These are phyloP conservation scores for Caracal caracal DNA, from an alignment of 2,113 vertebrate species.

Conservation along the genomic window DNA sequence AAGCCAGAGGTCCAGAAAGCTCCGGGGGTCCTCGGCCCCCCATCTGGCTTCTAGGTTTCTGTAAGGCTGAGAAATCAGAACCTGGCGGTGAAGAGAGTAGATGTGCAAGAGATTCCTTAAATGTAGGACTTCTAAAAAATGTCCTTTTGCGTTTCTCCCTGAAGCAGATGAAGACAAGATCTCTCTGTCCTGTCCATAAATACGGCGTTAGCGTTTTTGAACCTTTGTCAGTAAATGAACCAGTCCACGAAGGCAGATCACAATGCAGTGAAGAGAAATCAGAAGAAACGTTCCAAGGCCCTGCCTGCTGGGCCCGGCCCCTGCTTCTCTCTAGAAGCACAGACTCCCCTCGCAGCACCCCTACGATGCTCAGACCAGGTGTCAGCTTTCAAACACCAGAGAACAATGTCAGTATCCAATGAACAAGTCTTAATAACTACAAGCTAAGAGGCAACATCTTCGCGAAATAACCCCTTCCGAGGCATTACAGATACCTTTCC, in stretches of 20 bases:
- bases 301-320: rapidly evolving
- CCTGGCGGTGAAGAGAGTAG: background rate
- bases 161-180: background rate
- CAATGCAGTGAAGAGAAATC: background rate
- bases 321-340: background rate
- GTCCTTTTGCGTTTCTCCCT: background rate
- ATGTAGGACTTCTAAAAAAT: background rate
- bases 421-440: background rate
- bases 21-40: rapidly evolving
- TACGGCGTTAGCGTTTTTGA: background rate
- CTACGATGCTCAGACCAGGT: no score
- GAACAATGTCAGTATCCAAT: background rate
- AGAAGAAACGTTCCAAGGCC: no score
- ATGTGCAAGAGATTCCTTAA: background rate
- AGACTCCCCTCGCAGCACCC: background rate
- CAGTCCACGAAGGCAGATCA: background rate
- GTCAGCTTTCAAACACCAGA: background rate
- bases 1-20: background rate
- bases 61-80: background rate
- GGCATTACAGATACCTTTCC: background rate
- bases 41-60: background rate
- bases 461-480: background rate
- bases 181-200: background rate
- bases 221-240: background rate
- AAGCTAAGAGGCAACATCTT: background rate